phyloP scores from a whole-genome alignment of 2,113 vertebrate species.

The Eublepharis macularius region DNA sequence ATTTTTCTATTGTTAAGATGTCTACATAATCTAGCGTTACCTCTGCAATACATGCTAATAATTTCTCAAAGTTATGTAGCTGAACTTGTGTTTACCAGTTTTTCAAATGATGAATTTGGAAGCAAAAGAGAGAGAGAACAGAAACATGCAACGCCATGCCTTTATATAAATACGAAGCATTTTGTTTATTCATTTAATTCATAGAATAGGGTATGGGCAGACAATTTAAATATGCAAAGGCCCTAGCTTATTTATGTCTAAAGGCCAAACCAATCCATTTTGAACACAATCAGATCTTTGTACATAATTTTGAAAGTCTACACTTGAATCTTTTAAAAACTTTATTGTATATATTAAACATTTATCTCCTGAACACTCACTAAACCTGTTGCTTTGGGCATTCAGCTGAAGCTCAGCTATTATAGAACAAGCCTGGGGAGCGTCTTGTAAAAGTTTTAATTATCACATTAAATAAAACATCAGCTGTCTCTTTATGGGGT shows the following conservation, averaged over 20 bases:
- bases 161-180: neutral
- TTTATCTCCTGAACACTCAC: slow-evolving; percentile 18
- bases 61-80: neutral
- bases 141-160: too few relatives aligned
- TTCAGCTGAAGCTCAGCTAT: neutral
- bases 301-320: neutral
- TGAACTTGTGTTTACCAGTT: neutral
- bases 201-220: neutral
- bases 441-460: slow-evolving; percentile 34
- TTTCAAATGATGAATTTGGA: neutral
- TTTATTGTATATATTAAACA: slow-evolving; percentile 24
- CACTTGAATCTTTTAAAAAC: slow-evolving; percentile 2
- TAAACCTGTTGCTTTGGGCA: slow-evolving; percentile 12
- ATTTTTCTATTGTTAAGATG: too few relatives aligned
- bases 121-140: too few relatives aligned
- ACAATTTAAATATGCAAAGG: neutral
- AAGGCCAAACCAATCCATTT: neutral
- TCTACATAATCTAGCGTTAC: too few relatives aligned
- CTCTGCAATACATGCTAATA: neutral
- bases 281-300: neutral
- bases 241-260: neutral
- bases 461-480: slow-evolving; percentile 29
- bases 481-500: slow-evolving; percentile 5
- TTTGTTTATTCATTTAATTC: neutral
- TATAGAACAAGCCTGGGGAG: slow-evolving; percentile 2